phyloP scores from a whole-genome alignment of 2,113 vertebrate species.

The Empidonax alnorum region DNA sequence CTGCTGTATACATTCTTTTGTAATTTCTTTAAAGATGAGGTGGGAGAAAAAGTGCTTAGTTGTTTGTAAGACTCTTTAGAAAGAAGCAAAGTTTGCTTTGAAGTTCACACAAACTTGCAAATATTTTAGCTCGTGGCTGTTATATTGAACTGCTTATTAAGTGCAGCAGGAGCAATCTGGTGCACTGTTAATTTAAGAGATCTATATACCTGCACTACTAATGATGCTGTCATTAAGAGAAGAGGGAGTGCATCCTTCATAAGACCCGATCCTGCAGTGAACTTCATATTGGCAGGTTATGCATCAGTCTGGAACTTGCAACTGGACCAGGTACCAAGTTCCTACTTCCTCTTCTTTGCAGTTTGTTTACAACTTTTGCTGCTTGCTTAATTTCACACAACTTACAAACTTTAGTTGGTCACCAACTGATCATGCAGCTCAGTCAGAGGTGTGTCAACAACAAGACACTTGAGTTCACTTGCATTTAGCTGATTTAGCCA shows the following conservation, averaged over 20 bases:
- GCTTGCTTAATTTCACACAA: not conserved
- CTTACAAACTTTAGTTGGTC: not conserved
- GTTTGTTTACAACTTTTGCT: not conserved
- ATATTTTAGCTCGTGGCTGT: not conserved
- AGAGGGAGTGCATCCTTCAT: not conserved
- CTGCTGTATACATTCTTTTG: slow-evolving; percentile 42
- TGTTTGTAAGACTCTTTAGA: slow-evolving; percentile 17
- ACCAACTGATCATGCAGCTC: not conserved
- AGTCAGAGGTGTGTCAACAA: not conserved
- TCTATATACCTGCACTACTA: not conserved
- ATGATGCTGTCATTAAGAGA: slow-evolving; percentile 30
- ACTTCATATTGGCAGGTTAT: not conserved
- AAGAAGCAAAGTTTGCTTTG: slow-evolving; percentile 45
- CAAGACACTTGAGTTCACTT: not conserved
- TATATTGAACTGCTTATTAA: slow-evolving; percentile 37
- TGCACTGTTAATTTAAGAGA: slow-evolving; percentile 44
- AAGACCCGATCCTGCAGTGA: not conserved
- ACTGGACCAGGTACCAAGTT: not conserved
- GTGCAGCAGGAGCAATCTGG: slow-evolving; percentile 44
- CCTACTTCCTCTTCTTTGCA: not conserved
- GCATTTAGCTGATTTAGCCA: not conserved
- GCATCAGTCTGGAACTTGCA: not conserved
- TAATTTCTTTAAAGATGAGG: slow-evolving; percentile 53
- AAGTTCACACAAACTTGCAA: slow-evolving; percentile 27
- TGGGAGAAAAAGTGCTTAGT: slow-evolving; percentile 9